phyloP scores from a whole-genome alignment of 2,888 invertebrate species.

The Noctua janthina region DNA sequence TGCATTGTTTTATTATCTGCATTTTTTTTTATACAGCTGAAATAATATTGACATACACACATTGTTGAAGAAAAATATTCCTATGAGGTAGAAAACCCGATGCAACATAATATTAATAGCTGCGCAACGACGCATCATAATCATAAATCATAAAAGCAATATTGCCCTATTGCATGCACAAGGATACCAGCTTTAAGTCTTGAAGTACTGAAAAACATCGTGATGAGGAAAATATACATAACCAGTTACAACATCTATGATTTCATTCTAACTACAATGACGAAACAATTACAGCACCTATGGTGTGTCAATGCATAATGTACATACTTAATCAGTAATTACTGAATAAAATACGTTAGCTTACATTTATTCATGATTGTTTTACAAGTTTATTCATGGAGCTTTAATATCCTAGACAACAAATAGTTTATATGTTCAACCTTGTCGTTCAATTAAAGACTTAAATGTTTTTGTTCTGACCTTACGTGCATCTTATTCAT shows the following conservation, averaged over 20 bases:
- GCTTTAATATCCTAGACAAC: conserved; percentile 24
- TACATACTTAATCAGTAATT: conserved; percentile 31
- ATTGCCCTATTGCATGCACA: conserved; percentile 15
- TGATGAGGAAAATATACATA: conserved; percentile 54
- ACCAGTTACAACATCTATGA: conserved; percentile 12
- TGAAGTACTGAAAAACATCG: conserved; percentile 48
- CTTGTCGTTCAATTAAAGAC: conserved; percentile 28
- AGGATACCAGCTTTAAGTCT: conserved; percentile 45
- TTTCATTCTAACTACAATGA: conserved; percentile 45
- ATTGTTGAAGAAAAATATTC: conserved; percentile 22
- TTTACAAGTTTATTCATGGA: conserved; percentile 36
- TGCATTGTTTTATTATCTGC: neutral
- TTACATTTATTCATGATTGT: conserved; percentile 18
- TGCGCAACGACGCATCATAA: conserved; percentile 25
- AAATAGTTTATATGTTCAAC: conserved; percentile 26
- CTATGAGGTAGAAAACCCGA: conserved; percentile 7
- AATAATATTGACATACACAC: neutral
- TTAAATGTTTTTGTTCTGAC: conserved; percentile 41
- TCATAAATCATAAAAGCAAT: conserved; percentile 42
- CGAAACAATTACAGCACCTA: conserved; percentile 29
- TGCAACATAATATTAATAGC: conserved; percentile 12
- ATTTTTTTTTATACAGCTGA: neutral
- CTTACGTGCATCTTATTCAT: conserved; percentile 29
- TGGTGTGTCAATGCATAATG: conserved; percentile 42
- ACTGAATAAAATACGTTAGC: conserved; percentile 9